These are phyloP conservation scores for Nycticryphes semicollaris DNA, from an alignment of 2,113 vertebrate genomes.

Conservation along the genomic window DNA sequence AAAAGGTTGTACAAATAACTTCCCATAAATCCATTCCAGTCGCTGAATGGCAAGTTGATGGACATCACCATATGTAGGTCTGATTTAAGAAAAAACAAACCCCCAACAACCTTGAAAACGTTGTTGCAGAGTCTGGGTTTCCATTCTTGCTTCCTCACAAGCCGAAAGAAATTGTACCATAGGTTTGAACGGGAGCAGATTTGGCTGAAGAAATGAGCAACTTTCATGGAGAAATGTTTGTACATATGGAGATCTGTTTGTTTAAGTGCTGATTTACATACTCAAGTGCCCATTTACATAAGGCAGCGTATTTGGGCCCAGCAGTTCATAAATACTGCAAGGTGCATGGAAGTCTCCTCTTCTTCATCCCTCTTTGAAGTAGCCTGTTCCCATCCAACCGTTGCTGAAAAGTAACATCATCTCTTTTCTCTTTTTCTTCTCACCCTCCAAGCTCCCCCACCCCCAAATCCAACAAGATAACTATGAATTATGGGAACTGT, in stretches of 20 bases:
- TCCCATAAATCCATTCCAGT: neutral
- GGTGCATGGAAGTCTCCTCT: neutral
- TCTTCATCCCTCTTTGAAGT: neutral
- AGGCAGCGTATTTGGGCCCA: neutral
- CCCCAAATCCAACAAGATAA: neutral
- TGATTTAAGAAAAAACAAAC: neutral
- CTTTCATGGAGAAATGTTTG: neutral
- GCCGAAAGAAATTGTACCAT: neutral
- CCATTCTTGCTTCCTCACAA: neutral
- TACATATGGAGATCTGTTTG: neutral
- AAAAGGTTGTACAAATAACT: neutral
- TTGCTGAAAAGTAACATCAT: neutral
- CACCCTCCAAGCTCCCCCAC: neutral
- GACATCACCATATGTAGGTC: neutral
- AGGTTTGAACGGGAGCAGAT: constrained; percentile 1
- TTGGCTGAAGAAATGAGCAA: neutral
- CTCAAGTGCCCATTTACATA: neutral
- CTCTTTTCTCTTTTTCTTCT: neutral
- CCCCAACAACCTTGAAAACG: neutral
- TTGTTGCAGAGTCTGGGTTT: neutral
- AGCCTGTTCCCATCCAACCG: neutral
- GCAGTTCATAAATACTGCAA: neutral
- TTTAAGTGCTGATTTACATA: neutral
- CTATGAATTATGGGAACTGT: neutral
- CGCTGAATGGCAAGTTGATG: neutral